Evolutionary conservation across 2,888 invertebrate genomes (phyloP).

Genomic region (Pterostichus madidus): DNA sequence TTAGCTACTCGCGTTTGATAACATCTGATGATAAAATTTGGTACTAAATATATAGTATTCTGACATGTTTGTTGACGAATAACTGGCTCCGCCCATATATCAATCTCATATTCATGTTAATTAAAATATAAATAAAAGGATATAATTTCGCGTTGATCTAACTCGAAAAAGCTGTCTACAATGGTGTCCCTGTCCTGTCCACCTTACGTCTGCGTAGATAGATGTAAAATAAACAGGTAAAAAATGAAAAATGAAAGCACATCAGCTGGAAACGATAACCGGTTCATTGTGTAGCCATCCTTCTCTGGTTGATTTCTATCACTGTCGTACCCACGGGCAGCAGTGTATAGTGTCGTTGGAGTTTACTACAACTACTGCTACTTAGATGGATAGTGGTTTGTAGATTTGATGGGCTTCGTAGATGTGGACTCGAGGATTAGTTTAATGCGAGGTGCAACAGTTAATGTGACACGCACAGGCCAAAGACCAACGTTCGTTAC

Average conservation of each 20-base stretch:
- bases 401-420: slow-evolving; percentile 58
- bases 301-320: slow-evolving; percentile 72
- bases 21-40: too few species aligned
- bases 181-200: neutral
- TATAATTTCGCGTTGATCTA: slow-evolving; percentile 4
- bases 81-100: too few species aligned
- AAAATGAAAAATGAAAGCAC: slow-evolving; percentile 76
- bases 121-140: neutral
- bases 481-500: slow-evolving; percentile 33
- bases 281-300: slow-evolving; percentile 74
- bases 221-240: slow-evolving; percentile 72
- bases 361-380: slow-evolving; percentile 76
- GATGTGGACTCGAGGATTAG: slow-evolving; percentile 56
- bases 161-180: neutral
- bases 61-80: too few species aligned
- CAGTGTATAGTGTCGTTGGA: slow-evolving; percentile 34
- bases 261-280: slow-evolving; percentile 77
- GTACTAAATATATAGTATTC: too few species aligned
- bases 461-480: slow-evolving; percentile 50
- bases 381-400: slow-evolving; percentile 68
- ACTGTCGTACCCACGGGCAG: slow-evolving; percentile 67
- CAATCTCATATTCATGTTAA: neutral
- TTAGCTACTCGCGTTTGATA: too few species aligned
- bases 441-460: slow-evolving; percentile 66
- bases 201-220: slow-evolving; percentile 18